Base-by-base conservation (phyloP, 2,888 invertebrate genomes). In the Thereva unica region DNA sequence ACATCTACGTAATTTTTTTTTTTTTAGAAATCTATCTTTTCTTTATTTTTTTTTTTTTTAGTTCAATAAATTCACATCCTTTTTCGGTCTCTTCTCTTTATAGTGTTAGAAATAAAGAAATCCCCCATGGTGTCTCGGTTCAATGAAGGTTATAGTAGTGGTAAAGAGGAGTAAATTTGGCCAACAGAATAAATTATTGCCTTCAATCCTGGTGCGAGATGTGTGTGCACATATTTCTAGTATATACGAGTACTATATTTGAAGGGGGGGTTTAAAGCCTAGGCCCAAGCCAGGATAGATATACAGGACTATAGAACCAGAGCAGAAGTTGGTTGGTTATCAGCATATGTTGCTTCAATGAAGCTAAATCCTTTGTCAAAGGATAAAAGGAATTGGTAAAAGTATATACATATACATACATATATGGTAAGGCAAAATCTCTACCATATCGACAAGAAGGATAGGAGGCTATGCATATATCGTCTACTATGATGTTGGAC, bases 131-230 rank as follows among this genome's bases (percentile, higher is more conserved):
- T 35, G n/a, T 12, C 38, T 23, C 23, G 23, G 23, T 23, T 23
- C 23, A 23, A 23, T 23, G 23, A 23, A 23, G 23, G 23, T 23
- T 23, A 23, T 23, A 10, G 61, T 61, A 50, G 50, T 41, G 61
- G 61, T 61, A 61, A 61, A 61, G 61, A 61, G 61, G 61, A 61
- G 61, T 61, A 61, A 61, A 61, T 61, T 61, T 61, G 61, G 61
- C 50, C 49, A 61, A 41, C 40, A 23, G 61, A 61, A 61, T 61
- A 61, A 61, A 61, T 61, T 61, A 61, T 61, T 61, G 61, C 61
- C 47, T 41, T 61, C 50, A 23, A 50, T 61, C 61, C 50, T 61
- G 49, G n/a, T 50, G 23, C 23, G 23, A 23, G 50, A 61, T 61
- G 61, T 61, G 61, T 61, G 50, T 61, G 61, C 49, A 61, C 40